These are phyloP conservation scores for Ommatoiulus sabulosus DNA, from an alignment of 2,888 invertebrate genomes.

Conservation along the genomic window DNA sequence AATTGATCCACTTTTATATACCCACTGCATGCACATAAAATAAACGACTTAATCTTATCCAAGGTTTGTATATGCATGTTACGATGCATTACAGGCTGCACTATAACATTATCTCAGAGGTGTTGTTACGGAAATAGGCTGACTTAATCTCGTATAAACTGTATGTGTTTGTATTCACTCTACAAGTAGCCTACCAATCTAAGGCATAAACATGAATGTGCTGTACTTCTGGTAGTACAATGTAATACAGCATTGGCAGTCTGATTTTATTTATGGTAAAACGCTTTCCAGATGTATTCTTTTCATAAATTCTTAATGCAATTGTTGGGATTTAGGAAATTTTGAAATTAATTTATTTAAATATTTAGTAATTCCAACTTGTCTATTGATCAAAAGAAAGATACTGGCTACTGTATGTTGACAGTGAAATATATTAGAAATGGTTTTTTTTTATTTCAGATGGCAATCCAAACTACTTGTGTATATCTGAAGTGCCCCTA, in stretches of 20 bases:
- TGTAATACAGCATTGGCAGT: not conserved
- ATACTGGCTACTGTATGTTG: not conserved
- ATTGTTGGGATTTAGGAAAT: no score
- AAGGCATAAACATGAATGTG: not conserved
- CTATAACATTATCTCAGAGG: not conserved
- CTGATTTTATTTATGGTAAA: not conserved
- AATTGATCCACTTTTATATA: no score
- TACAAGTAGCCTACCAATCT: no score
- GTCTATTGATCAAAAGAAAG: no score
- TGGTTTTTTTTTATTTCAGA: constrained; percentile 55
- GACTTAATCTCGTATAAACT: not conserved
- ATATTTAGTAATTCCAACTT: no score
- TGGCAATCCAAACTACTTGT: constrained; percentile 51
- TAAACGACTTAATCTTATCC: not conserved
- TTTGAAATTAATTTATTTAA: no score
- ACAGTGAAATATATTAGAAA: not conserved
- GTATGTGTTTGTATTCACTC: no score
- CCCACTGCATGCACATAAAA: not conserved
- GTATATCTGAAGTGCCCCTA: constrained; percentile 53
- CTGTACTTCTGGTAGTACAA: not conserved
- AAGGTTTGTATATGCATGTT: not conserved
- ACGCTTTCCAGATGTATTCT: no score
- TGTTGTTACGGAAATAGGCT: not conserved
- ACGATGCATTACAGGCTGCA: not conserved
- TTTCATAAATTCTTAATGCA: no score